Evolutionary conservation across 2,888 invertebrate genomes (phyloP).

Genomic region (Chymomyza amoena): DNA sequence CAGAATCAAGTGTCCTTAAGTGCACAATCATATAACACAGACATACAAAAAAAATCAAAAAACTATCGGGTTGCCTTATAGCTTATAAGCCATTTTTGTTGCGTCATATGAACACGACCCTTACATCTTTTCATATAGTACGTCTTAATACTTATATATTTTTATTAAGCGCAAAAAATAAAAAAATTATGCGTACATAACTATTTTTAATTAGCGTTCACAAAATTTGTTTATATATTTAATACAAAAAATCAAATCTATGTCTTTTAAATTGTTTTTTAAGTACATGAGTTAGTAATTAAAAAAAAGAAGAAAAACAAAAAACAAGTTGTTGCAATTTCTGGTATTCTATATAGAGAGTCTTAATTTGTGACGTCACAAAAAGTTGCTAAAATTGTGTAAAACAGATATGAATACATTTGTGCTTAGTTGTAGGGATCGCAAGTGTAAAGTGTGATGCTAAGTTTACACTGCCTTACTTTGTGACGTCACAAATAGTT

Average conservation of each 20-base stretch:
- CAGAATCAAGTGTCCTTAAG: slow-evolving; percentile 40
- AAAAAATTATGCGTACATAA: not conserved
- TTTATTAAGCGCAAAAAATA: not conserved
- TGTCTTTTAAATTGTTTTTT: slow-evolving; percentile 25
- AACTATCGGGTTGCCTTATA: slow-evolving; percentile 65
- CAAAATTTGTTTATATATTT: slow-evolving; percentile 27
- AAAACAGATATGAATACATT: no score
- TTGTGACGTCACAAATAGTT: no score
- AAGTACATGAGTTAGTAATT: slow-evolving; percentile 32
- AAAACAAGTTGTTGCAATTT: not conserved
- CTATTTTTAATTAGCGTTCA: slow-evolving; percentile 35
- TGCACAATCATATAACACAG: slow-evolving; percentile 17
- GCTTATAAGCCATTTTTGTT: slow-evolving; percentile 54
- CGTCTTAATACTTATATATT: not conserved
- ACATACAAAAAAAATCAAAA: slow-evolving; percentile 12
- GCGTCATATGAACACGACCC: slow-evolving; percentile 33
- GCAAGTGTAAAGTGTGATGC: no score
- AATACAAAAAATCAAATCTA: slow-evolving; percentile 11
- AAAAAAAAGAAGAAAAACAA: not conserved
- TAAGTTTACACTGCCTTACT: no score
- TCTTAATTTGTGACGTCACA: no score
- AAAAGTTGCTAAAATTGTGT: no score
- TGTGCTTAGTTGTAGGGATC: not conserved
- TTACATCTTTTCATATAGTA: slow-evolving; percentile 11
- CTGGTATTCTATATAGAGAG: no score